These are phyloP conservation scores for Clarias laeviceps DNA, from an alignment of 2,797 vertebrate species.

Conservation along the genomic window DNA sequence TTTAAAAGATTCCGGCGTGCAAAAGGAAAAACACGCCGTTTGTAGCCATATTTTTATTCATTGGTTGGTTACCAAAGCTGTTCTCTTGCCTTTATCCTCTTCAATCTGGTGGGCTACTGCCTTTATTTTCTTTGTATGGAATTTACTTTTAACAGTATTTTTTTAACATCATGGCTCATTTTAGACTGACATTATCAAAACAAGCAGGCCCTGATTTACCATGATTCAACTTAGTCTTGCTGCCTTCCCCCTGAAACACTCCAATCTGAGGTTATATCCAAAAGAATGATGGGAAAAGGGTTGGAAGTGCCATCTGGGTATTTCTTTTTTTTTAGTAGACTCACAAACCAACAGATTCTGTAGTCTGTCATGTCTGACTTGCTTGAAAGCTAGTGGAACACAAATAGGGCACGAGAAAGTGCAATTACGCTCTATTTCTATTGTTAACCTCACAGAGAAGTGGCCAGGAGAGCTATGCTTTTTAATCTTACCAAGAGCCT, in stretches of 20 bases:
- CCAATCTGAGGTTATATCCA: conserved; percentile 6
- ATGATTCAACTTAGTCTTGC: conserved; percentile 27
- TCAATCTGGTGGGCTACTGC: background rate
- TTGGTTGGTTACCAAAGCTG: conserved; percentile 30
- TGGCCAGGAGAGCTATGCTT: conserved; percentile 57
- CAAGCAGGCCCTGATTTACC: conserved; percentile 25
- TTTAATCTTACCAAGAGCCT: conserved; percentile 62
- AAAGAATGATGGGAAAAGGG: conserved; percentile 4
- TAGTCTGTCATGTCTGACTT: conserved; percentile 63
- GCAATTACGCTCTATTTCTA: conserved; percentile 72
- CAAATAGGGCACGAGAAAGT: conserved; percentile 70
- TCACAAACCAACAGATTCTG: conserved; percentile 59
- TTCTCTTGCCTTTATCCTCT: conserved; percentile 12
- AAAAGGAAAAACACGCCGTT: conserved; percentile 7
- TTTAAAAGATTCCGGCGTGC: background rate
- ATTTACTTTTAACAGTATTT: conserved; percentile 33
- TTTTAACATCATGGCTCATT: conserved; percentile 41
- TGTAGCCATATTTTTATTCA: conserved; percentile 17
- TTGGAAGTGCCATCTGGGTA: conserved; percentile 35
- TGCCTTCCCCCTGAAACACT: conserved; percentile 15
- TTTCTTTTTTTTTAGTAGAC: conserved; percentile 5
- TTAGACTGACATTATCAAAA: conserved; percentile 31
- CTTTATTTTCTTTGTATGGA: conserved; percentile 16
- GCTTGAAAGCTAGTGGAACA: conserved; percentile 58
- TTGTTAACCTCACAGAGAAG: conserved; percentile 65